A percentile compares a stretch with the other conserved stretches of the same genome.
Evolutionary conservation across 1,140 invertebrate species (phyloP).

Genomic region (Aphaenogaster ashmeadi): DNA sequence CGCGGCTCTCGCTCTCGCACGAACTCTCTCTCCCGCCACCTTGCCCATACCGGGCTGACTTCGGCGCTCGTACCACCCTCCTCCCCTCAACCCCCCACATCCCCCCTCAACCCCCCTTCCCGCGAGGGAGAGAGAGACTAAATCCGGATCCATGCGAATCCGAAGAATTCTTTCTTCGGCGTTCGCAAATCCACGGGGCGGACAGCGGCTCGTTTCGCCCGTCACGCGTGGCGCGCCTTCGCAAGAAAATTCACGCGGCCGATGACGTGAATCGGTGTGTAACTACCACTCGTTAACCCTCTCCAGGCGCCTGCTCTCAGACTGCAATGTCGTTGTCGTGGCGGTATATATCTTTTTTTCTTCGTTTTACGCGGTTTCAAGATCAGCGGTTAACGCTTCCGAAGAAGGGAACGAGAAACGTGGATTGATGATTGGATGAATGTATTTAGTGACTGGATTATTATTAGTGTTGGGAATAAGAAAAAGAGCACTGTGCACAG

Average conservation of each 20-base stretch:
- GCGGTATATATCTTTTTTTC: neutral
- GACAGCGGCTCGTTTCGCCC: constrained; percentile 45
- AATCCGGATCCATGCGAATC: constrained; percentile 70
- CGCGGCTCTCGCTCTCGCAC: neutral
- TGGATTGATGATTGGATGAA: neutral
- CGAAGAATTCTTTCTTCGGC: constrained; percentile 61
- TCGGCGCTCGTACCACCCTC: neutral
- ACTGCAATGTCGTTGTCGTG: neutral
- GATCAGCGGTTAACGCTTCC: neutral
- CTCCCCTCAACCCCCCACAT: neutral
- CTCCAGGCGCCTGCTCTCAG: neutral
- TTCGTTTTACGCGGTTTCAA: neutral
- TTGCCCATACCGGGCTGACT: neutral
- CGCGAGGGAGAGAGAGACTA: constrained; percentile 57
- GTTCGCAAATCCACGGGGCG: constrained; percentile 57
- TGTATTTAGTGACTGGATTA: neutral
- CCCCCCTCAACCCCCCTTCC: neutral
- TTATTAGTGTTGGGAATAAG: neutral
- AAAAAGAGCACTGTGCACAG: neutral
- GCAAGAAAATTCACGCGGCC: constrained; percentile 46
- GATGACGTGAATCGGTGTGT: constrained; percentile 45
- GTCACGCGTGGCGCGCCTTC: constrained; percentile 24
- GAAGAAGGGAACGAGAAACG: neutral
- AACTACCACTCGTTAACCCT: constrained; percentile 31
- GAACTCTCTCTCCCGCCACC: neutral